Base-by-base conservation (phyloP, 37 sponge, comb jelly and placozoan species). In the Ianthella basta region DNA sequence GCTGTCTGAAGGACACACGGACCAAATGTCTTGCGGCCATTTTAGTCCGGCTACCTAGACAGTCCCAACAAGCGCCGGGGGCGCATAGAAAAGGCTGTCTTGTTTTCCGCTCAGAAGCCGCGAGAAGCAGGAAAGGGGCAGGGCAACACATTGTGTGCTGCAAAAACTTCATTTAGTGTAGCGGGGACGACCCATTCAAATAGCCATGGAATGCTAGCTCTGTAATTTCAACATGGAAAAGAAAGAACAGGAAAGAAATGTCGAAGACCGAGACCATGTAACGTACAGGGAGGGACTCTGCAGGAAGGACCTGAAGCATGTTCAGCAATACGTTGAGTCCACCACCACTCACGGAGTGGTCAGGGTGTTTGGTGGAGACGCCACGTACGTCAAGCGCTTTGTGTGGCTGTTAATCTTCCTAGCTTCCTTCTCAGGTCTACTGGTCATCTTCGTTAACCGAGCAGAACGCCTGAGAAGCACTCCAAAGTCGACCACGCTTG, bases 391-490 rank as follows among this genome's bases (percentile, higher is more conserved):
- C 39, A 18, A 44, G 25, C 44, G 78, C 53, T 40, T 75, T 40
- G 25, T 75, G 37, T 75, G 78, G 78, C 54, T 75, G 16, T 2
- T 38, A 4, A 24, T 75, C 0, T 40, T 75, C 21, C 37, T 75
- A 36, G 23, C 53, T 24, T 32, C 37, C n/a, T 24, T 50, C 14
- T 75, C 78, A 19, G 78, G 78, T 21, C 37, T 75, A 3, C 54
- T 75, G 20, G 37, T 4, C 53, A 40, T 75, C 78, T 40, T 75
- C 78, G 78, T 75, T 50, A 36, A 75, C n/a, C 78, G 78, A 75
- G 78, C 25, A 24, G 14, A 16, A 41, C 78, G 78, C 14, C 54
- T 75, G 21, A 0, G 12, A 3, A 21, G 44, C 18, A 24, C 21
- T 41, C 34, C 3, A 70, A 69, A 56, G 56, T 53, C 65, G 13